Percentiles rank a stretch among this genome's conserved stretches.
Conservation (phyloP, 2,113 vertebrate genomes). For the Gnathonemus echidnorhynchus region DNA sequence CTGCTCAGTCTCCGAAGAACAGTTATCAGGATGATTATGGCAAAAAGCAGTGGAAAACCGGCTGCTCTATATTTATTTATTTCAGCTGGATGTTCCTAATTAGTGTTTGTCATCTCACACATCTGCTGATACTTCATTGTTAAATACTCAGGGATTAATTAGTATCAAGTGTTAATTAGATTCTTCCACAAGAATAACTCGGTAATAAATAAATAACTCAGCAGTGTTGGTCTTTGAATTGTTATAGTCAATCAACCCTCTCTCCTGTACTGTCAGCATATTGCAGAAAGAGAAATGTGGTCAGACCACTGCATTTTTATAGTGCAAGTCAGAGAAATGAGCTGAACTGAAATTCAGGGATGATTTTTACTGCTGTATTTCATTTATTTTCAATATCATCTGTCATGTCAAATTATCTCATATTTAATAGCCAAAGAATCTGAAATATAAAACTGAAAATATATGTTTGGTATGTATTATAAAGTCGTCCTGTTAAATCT, state of each 20-base stretch:
- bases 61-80: slow-evolving; percentile 46
- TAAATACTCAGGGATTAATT: slow-evolving; percentile 78
- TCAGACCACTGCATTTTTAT: background rate
- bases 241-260: background rate
- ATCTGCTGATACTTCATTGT: slow-evolving; percentile 73
- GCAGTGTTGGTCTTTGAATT: background rate
- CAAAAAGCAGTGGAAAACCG: slow-evolving; percentile 69
- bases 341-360: background rate
- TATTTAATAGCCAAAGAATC: background rate
- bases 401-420: background rate
- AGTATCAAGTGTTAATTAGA: slow-evolving; percentile 71
- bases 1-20: slow-evolving; percentile 61
- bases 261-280: background rate
- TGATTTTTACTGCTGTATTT: background rate
- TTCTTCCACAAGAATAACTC: slow-evolving; percentile 44
- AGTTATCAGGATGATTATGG: slow-evolving; percentile 69
- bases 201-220: slow-evolving; percentile 13
- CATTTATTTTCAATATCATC: background rate
- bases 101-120: slow-evolving; percentile 72
- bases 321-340: background rate
- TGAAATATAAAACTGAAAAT: background rate
- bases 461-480: background rate
- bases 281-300: background rate
- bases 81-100: slow-evolving; percentile 79
- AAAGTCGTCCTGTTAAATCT: background rate